phyloP scores from a whole-genome alignment of 1,140 invertebrate genomes.

The Lepidurus couesii region DNA sequence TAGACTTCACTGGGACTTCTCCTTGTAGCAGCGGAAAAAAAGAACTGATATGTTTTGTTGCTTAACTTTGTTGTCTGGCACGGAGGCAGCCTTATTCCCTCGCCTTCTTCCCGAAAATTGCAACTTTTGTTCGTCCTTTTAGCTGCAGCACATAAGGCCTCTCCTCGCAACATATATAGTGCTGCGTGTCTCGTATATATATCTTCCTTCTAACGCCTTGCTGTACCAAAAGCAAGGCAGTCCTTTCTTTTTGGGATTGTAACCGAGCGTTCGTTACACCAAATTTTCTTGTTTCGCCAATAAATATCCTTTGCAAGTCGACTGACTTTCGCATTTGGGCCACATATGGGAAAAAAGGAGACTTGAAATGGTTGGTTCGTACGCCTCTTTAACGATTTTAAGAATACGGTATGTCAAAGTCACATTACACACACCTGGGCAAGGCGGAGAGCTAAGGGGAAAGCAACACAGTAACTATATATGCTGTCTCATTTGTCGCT shows the following conservation, averaged over 20 bases:
- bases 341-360: neutral
- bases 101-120: neutral
- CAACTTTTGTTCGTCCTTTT: neutral
- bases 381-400: constrained; percentile 14
- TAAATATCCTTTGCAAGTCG: neutral
- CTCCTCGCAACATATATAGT: neutral
- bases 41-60: neutral
- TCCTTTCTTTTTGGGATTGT: neutral
- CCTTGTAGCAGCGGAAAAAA: neutral
- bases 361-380: neutral
- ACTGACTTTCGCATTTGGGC: neutral
- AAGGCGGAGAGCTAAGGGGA: neutral
- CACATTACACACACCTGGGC: neutral
- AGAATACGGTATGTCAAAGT: constrained; percentile 10
- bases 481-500: constrained; percentile 11
- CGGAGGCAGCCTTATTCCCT: neutral
- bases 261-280: no score
- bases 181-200: constrained; percentile 7
- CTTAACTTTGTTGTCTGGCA: neutral
- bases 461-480: neutral
- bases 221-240: no score
- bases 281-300: no score
- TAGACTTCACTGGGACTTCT: neutral
- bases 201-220: constrained; percentile 9
- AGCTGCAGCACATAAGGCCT: neutral